These are phyloP conservation scores for Macrobrachium nipponense DNA, from an alignment of 1,140 invertebrate species.

Conservation along the genomic window DNA sequence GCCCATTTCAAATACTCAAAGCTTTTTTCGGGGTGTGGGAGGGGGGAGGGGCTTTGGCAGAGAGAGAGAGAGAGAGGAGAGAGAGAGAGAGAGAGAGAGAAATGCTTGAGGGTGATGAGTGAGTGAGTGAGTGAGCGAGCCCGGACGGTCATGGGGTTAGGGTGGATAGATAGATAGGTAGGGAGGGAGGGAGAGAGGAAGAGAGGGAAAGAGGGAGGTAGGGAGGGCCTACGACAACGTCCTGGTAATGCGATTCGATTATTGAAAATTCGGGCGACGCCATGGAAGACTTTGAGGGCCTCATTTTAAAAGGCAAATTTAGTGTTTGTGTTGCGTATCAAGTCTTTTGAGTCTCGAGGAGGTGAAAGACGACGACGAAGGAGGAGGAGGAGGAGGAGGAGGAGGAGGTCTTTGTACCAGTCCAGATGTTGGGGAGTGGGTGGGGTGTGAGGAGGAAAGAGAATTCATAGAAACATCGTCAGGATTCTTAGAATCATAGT, in stretches of 20 bases:
- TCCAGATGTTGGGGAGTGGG: too few species aligned
- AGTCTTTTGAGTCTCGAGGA: background rate
- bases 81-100: background rate
- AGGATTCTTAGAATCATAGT: too few species aligned
- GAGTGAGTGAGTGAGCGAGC: conserved; percentile 6
- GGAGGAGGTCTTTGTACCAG: background rate
- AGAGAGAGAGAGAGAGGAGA: too few species aligned
- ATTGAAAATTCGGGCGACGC: conserved; percentile 36
- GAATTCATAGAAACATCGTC: too few species aligned
- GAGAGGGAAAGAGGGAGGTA: background rate
- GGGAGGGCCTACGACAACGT: conserved; percentile 15
- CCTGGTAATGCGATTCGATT: conserved; percentile 43
- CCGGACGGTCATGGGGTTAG: background rate
- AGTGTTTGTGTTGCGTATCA: conserved; percentile 26
- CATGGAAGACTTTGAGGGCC: conserved; percentile 29
- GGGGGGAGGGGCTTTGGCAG: too few species aligned
- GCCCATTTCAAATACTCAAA: too few species aligned
- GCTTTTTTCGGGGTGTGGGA: too few species aligned
- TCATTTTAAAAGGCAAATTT: conserved; percentile 40
- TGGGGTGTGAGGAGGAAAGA: too few species aligned
- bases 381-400: background rate
- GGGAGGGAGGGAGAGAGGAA: background rate
- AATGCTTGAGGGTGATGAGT: too few species aligned
- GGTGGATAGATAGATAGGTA: background rate
- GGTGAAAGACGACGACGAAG: background rate